These are phyloP conservation scores for Taxidea taxus DNA, from an alignment of 2,113 vertebrate genomes.

Conservation along the genomic window DNA sequence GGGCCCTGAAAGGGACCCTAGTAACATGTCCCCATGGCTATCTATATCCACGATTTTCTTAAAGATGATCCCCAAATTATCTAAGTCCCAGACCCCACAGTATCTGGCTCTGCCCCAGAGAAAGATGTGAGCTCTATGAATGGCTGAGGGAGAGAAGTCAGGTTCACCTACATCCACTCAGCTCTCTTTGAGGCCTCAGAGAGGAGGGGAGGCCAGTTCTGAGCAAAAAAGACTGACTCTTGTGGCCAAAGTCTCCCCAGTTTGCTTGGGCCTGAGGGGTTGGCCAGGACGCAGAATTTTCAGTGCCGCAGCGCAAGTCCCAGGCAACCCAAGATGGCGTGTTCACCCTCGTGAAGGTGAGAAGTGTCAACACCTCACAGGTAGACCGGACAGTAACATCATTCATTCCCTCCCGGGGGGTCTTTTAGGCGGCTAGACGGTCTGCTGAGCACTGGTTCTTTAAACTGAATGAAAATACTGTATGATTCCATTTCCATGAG, in stretches of 20 bases:
- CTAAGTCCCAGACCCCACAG: not conserved
- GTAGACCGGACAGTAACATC: not conserved
- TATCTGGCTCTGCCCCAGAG: not conserved
- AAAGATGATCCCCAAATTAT: not conserved
- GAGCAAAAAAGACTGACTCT: not conserved
- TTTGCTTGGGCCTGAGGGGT: not conserved
- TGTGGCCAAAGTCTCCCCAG: not conserved
- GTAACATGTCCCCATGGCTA: not conserved
- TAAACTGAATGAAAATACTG: not conserved
- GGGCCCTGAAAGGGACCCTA: not conserved
- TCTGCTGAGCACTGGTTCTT: not conserved
- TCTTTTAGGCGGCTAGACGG: not conserved
- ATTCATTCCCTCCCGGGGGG: not conserved
- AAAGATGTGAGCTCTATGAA: not conserved
- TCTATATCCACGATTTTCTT: not conserved
- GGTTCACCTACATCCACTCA: not conserved
- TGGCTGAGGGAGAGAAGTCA: not conserved
- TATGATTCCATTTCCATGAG: not conserved
- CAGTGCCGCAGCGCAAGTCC: not conserved
- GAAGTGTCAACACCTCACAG: no score
- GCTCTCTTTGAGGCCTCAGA: not conserved
- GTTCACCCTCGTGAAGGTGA: not conserved
- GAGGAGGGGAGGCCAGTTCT: not conserved
- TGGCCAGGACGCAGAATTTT: not conserved
- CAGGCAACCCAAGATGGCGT: not conserved